Base-by-base conservation (phyloP, 2,797 vertebrate genomes). In the Enteromius radiatus region DNA sequence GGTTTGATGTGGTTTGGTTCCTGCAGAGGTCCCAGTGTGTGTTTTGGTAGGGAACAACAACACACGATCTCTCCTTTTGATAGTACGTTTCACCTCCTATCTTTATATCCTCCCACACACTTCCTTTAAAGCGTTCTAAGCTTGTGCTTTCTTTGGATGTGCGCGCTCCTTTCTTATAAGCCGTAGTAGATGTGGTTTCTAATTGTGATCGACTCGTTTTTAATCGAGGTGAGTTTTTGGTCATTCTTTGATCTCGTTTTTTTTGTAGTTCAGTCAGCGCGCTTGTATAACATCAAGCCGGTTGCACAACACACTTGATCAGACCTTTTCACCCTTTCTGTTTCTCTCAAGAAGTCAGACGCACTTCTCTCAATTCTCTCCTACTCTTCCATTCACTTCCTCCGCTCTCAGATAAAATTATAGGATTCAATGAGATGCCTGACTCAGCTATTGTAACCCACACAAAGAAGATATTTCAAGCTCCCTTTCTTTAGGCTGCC, bases 371-470 rank as follows among this genome's bases (percentile, higher is more conserved):
- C 68, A 67, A 10, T 83, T 83, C 73, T 61, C 81, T 83, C 69
- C 54, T 67, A 69, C 76, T 52, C 69, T 52, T 68, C 54, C 64
- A 76, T 79, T 78, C 33, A 59, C 52, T 69, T 80, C 65, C 78
- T 84, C 78, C 71, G 31, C 77, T 76, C 84, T 76, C 73, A 67
- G 59, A 80, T 77, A 47, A 84, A 83, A 86, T 84, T 80, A 84
- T 84, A 84, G 81, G 78, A 80, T 86, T 84, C 73, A 80, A 52
- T 80, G 79, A 84, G 65, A 76, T 80, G 65, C 68, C 76, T 80
- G 77, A 80, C 64, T 80, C 36, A 76, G 71, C 84, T 59, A 80
- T 86, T 86, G 84, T 86, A 76, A 76, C 77, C 77, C 84, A 83
- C 81, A 83, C 77, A 83, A 49, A 78, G 54, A 70, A 41, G 56